Percentiles rank a stretch among this genome's conserved stretches.
These are phyloP conservation scores for Poeciliopsis turrubarensis DNA, from an alignment of 2,113 vertebrate genomes.

Conservation along the genomic window DNA sequence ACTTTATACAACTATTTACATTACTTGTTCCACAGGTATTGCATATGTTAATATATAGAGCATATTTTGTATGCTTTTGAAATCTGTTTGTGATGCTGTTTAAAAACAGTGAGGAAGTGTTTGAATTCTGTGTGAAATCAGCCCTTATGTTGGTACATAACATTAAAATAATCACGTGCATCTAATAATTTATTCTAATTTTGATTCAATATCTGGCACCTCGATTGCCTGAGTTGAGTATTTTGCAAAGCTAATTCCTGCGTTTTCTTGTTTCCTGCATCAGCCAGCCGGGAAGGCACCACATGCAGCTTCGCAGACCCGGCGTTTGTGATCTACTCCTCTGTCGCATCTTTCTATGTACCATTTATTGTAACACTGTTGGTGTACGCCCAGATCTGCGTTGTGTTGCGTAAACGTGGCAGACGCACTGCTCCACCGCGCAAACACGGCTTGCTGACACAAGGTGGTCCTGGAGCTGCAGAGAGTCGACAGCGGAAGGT, in stretches of 20 bases:
- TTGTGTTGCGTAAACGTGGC: slow-evolving; percentile 78
- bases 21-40: too few relatives aligned
- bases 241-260: neutral
- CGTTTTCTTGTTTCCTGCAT: neutral
- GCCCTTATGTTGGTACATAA: too few relatives aligned
- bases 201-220: neutral
- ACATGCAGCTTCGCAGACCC: slow-evolving; percentile 81
- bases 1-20: too few relatives aligned
- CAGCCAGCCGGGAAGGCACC: slow-evolving; percentile 70
- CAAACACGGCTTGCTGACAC: slow-evolving; percentile 45
- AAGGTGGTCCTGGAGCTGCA: slow-evolving; percentile 21
- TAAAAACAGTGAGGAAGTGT: neutral
- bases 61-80: too few relatives aligned
- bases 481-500: slow-evolving; percentile 68
- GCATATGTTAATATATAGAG: too few relatives aligned
- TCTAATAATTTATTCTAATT: neutral
- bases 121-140: neutral
- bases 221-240: neutral
- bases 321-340: slow-evolving; percentile 82
- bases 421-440: slow-evolving; percentile 71
- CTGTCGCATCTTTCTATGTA: slow-evolving; percentile 83
- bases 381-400: slow-evolving; percentile 83
- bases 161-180: too few relatives aligned
- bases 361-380: slow-evolving; percentile 82
- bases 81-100: neutral